Conservation (phyloP, 2,797 vertebrate species). For the Calcarius lapponicus region DNA sequence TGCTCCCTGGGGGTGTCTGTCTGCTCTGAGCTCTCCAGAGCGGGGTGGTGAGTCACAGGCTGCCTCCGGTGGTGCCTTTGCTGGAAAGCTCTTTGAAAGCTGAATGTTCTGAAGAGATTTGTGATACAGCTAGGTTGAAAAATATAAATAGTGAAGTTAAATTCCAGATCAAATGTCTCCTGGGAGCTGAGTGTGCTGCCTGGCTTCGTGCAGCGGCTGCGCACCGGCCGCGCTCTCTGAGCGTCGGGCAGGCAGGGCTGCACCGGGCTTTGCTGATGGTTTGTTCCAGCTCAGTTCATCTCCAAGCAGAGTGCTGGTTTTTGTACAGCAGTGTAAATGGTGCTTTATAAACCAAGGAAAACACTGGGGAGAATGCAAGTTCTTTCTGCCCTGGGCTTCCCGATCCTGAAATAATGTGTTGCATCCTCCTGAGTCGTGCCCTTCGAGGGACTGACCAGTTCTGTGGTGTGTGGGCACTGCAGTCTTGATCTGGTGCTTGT, state of each 20-base stretch:
- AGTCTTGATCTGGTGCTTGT: neutral
- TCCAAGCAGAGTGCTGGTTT: neutral
- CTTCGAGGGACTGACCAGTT: neutral
- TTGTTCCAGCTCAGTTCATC: neutral
- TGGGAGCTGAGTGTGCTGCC: neutral
- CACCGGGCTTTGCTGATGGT: accelerated
- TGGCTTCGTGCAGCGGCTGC: accelerated
- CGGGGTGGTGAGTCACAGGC: neutral
- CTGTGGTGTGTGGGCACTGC: accelerated
- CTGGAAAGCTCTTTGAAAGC: neutral
- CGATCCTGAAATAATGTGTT: neutral
- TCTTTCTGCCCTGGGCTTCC: neutral
- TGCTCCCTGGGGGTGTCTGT: neutral
- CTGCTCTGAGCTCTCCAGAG: neutral
- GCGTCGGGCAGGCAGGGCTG: neutral
- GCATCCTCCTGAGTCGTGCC: neutral
- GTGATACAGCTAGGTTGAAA: neutral
- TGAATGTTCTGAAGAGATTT: neutral
- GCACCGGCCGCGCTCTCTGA: accelerated
- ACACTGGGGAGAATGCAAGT: neutral
- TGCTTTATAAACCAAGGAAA: neutral
- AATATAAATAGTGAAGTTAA: neutral
- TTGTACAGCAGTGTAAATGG: neutral
- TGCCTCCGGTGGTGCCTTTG: neutral
- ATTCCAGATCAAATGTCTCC: neutral